Conservation (phyloP, 2,888 invertebrate genomes). For the Tiliacea aurago region DNA sequence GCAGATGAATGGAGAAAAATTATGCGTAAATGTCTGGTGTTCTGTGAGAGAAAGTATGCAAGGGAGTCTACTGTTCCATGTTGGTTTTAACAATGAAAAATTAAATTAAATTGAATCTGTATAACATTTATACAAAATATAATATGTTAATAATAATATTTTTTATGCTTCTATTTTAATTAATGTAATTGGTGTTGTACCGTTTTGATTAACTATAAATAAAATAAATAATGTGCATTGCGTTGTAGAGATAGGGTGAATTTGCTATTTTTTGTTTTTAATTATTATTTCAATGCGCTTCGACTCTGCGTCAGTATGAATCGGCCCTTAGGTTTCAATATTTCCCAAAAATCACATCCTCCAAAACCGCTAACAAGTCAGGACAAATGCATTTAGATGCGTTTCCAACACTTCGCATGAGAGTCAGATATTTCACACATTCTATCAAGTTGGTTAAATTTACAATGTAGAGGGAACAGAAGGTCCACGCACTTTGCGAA, state of each 20-base stretch:
- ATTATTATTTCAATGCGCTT: not conserved
- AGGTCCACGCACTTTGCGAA: slow-evolving; percentile 12
- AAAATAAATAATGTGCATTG: too few relatives aligned
- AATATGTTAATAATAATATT: too few relatives aligned
- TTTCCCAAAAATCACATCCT: slow-evolving; percentile 27
- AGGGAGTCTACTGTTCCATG: too few relatives aligned
- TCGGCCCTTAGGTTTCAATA: not conserved
- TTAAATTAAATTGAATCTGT: too few relatives aligned
- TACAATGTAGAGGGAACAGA: slow-evolving; percentile 10
- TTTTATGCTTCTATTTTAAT: too few relatives aligned
- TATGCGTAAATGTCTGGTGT: too few relatives aligned
- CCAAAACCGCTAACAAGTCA: slow-evolving; percentile 34
- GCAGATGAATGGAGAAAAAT: too few relatives aligned
- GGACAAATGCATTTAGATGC: slow-evolving; percentile 47
- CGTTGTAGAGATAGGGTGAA: not conserved
- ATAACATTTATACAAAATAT: too few relatives aligned
- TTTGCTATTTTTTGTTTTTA: not conserved
- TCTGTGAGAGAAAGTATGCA: too few relatives aligned
- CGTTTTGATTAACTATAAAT: too few relatives aligned
- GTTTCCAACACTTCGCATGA: slow-evolving; percentile 54
- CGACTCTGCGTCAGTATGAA: not conserved
- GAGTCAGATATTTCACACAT: slow-evolving; percentile 64
- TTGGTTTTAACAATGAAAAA: too few relatives aligned
- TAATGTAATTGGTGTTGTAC: too few relatives aligned
- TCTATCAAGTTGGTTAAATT: slow-evolving; percentile 45